Evolutionary conservation across 2,888 invertebrate genomes (phyloP).

Genomic region (Lasius fuliginosus): DNA sequence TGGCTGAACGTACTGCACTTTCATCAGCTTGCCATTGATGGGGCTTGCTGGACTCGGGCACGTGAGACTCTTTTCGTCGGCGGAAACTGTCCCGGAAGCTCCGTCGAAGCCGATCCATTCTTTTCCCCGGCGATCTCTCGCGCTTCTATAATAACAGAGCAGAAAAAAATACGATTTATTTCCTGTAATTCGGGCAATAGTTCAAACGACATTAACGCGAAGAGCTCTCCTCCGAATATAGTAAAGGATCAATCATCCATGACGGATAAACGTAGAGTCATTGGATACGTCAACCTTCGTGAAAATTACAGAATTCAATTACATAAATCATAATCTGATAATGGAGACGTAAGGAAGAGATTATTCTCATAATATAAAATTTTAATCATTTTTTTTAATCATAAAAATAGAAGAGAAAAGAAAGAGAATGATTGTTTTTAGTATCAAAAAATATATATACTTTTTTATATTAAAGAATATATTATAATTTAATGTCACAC

Average conservation of each 20-base stretch:
- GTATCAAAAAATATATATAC: background rate
- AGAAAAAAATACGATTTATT: conserved; percentile 31
- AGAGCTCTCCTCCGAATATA: background rate
- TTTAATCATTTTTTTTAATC: background rate
- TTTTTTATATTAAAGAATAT: background rate
- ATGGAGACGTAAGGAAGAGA: background rate
- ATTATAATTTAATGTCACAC: background rate
- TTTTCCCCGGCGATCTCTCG: conserved; percentile 90
- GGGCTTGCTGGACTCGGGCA: conserved; percentile 97
- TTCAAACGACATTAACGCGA: conserved; percentile 16
- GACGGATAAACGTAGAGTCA: background rate
- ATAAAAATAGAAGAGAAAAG: background rate
- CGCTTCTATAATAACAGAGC: conserved; percentile 87
- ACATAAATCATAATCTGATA: background rate
- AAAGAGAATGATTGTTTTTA: background rate
- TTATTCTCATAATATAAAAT: background rate
- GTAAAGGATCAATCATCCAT: background rate
- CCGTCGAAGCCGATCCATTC: conserved; percentile 95
- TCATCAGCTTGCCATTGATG: conserved; percentile 99
- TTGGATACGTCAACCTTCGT: background rate
- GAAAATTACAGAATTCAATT: background rate
- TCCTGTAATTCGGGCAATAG: background rate
- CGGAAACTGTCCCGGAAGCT: conserved; percentile 98
- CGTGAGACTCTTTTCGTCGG: conserved; percentile 93
- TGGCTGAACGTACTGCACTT: conserved; percentile 97